A percentile compares a stretch with the other conserved stretches of the same genome.
Conservation (phyloP, 1,140 invertebrate genomes). For the Ceratina japonica region DNA sequence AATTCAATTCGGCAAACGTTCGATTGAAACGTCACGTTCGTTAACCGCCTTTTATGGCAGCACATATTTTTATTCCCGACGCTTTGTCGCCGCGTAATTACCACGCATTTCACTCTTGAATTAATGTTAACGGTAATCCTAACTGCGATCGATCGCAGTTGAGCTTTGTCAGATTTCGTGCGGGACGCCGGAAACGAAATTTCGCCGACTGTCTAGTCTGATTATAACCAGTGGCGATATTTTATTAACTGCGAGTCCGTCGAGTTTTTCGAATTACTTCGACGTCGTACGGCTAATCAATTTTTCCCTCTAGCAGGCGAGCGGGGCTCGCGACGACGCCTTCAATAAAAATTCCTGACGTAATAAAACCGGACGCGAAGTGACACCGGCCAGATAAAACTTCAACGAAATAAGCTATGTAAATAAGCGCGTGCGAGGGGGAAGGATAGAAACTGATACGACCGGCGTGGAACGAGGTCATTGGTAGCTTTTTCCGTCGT, state of each 20-base stretch:
- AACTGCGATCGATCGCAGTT: no score
- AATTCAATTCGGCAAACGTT: no score
- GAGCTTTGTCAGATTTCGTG: no score
- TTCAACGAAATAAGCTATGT: constrained; percentile 36
- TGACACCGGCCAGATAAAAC: constrained; percentile 38
- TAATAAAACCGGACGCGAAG: constrained; percentile 29
- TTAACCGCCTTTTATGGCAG: no score
- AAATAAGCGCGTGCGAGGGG: constrained; percentile 32
- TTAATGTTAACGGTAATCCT: no score
- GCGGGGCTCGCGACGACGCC: no score
- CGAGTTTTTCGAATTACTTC: neutral
- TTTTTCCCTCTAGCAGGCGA: neutral
- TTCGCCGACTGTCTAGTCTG: no score
- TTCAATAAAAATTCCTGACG: constrained; percentile 28
- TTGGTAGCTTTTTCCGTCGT: constrained; percentile 31
- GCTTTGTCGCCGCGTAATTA: no score
- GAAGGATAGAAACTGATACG: constrained; percentile 32
- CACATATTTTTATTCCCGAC: no score
- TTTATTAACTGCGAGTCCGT: neutral
- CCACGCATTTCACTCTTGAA: no score
- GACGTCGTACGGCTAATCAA: neutral
- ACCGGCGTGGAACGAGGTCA: constrained; percentile 27
- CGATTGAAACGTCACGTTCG: no score
- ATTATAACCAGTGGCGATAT: neutral
- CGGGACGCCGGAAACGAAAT: no score